Conservation (phyloP, 2,113 vertebrate genomes). For the Speoplatyrhinus poulsoni region DNA sequence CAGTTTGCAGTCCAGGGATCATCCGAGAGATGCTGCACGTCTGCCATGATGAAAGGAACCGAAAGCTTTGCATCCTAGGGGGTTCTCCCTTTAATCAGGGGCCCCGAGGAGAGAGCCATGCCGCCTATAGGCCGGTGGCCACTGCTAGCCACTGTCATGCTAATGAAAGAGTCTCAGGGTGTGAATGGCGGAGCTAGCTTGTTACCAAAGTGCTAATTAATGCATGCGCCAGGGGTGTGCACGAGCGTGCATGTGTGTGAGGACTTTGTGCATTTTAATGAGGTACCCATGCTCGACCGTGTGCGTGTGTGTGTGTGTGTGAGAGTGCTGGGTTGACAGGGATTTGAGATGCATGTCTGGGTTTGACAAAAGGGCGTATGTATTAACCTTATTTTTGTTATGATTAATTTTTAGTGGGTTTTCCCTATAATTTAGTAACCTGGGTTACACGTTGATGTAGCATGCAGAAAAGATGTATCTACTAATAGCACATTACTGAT, state of each 20-base stretch:
- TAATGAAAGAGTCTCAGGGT: conserved; percentile 76
- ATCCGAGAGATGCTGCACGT: conserved; percentile 62
- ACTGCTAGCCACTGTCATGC: conserved; percentile 74
- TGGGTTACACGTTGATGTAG: too few relatives aligned
- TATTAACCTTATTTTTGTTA: too few relatives aligned
- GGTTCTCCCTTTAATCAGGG: conserved; percentile 78
- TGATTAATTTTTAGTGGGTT: too few relatives aligned
- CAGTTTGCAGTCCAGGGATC: conserved; percentile 68
- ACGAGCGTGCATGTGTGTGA: conserved; percentile 41
- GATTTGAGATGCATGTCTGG: background rate
- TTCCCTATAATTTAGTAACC: too few relatives aligned
- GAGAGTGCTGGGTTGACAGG: conserved; percentile 13
- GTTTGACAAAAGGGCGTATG: too few relatives aligned
- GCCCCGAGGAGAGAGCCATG: conserved; percentile 69
- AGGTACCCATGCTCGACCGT: conserved; percentile 32
- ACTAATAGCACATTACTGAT: too few relatives aligned
- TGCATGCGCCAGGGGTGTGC: conserved; percentile 64
- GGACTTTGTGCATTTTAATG: conserved; percentile 74
- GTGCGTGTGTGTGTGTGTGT: conserved; percentile 37
- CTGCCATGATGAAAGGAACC: conserved; percentile 70
- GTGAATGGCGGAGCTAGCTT: conserved; percentile 77
- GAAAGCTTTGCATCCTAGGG: conserved; percentile 66
- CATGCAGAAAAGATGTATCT: too few relatives aligned
- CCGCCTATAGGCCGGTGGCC: conserved; percentile 65
- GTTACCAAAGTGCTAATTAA: conserved; percentile 79